Conservation (phyloP, 30 jellyfish, hydroid and myxozoan species). For the Cassiopea xamachana region DNA sequence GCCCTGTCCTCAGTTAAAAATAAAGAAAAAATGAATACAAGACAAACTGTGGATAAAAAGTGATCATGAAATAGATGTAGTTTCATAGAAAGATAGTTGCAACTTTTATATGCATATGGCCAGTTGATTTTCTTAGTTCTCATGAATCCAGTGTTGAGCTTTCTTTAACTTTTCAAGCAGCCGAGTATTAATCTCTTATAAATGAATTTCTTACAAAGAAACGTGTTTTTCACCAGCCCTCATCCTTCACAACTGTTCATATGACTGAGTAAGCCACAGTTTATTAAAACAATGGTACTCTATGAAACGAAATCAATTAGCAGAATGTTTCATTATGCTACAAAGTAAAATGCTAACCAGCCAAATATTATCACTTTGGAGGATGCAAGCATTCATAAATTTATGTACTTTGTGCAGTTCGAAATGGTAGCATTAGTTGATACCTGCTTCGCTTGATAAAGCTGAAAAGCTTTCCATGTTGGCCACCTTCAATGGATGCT, state of each 20-base stretch:
- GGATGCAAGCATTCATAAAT: not conserved
- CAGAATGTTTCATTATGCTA: not conserved
- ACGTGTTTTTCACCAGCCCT: not conserved
- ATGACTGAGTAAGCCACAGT: not conserved
- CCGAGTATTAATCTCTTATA: too few relatives aligned
- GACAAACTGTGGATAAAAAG: too few relatives aligned
- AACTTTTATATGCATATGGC: too few relatives aligned
- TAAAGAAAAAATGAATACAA: too few relatives aligned
- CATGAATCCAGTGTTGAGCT: too few relatives aligned
- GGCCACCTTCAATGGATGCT: not conserved
- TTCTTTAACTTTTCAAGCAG: too few relatives aligned
- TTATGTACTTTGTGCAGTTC: not conserved
- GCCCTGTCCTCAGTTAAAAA: too few relatives aligned
- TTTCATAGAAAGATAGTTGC: too few relatives aligned
- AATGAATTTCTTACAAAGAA: too few relatives aligned
- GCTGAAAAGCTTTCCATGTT: not conserved
- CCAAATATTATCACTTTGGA: not conserved
- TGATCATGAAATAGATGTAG: too few relatives aligned
- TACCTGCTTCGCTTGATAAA: not conserved
- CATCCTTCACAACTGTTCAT: not conserved
- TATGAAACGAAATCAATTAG: not conserved
- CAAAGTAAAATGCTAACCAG: not conserved
- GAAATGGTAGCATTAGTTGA: not conserved
- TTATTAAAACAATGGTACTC: not conserved
- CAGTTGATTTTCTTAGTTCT: too few relatives aligned